These are phyloP conservation scores for Delia radicum DNA, from an alignment of 1,140 invertebrate species.

Conservation along the genomic window DNA sequence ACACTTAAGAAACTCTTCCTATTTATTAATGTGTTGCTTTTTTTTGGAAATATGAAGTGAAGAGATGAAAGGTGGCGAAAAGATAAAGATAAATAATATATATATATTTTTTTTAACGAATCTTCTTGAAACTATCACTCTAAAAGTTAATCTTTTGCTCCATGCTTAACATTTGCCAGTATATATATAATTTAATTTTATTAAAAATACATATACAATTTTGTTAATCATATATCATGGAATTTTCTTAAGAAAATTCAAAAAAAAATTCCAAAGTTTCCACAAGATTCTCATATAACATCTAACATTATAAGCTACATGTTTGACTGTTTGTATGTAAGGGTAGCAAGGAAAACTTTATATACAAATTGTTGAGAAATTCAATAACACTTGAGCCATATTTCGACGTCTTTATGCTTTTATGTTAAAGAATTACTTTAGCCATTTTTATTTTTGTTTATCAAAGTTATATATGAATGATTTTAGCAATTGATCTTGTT, in stretches of 20 bases:
- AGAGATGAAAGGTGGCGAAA: too few relatives aligned
- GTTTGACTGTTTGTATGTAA: not conserved
- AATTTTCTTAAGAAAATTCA: not conserved
- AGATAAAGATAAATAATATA: too few relatives aligned
- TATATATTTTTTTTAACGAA: too few relatives aligned
- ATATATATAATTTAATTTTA: not conserved
- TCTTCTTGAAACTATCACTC: too few relatives aligned
- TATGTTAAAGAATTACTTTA: too few relatives aligned
- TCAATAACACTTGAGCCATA: not conserved
- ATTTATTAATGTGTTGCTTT: too few relatives aligned
- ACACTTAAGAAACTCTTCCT: too few relatives aligned
- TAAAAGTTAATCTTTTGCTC: not conserved
- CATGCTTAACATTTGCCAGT: not conserved
- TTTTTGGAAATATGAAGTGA: too few relatives aligned
- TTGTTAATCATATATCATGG: not conserved
- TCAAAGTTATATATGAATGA: too few relatives aligned
- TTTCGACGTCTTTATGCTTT: too few relatives aligned
- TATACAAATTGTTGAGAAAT: not conserved
- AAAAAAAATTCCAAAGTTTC: not conserved
- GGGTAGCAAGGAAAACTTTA: not conserved
- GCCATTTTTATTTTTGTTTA: too few relatives aligned
- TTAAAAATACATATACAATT: not conserved
- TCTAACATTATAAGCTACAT: not conserved
- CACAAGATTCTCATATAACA: not conserved
- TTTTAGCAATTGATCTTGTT: too few relatives aligned